Evolutionary conservation across 2,888 invertebrate genomes (phyloP), one percentile per base, ranked within the genome.

Genomic region (Muschampia plurimacula): DNA sequence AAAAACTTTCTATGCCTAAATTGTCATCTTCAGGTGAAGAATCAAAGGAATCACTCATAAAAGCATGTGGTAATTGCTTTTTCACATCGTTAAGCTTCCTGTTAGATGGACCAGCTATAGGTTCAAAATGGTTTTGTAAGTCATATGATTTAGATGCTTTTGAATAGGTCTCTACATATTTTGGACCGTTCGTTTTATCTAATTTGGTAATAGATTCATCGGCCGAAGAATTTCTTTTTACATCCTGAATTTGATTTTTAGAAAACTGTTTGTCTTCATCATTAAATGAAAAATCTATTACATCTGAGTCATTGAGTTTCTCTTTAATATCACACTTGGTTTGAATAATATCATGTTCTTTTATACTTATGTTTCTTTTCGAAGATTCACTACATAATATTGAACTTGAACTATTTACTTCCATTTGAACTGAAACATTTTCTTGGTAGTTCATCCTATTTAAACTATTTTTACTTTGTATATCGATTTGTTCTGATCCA

Each of bases 1-100:
- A 93, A 82, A 93, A 94, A 78, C 93, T 94, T 76, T 85, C 79
- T 74, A 94, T 92, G 36, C 91, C 93, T 74, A 79, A 52, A 49
- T 72, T 75, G 75, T 85, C 83, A 79, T 82, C 83, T 69, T 91
- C 89, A 67, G 83, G 80, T 6, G 90, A 87, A 9, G 89, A 89
- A 63, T 88, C 84, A 32, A 77, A 80, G 5, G 85, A 84, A 74
- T 88, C 84, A 77, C 81, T 80, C 41, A 72, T 28, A 41, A 60
- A 39, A 39, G 57, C n/a, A 44, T 10, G 32, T 39, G 67, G 39
- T 10, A 52, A 62, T 32, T 36, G 36, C 10, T 10, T 67, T 39
- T 62, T 62, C 12, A 44, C 7, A 8, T 67, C 28, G 8, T 22
- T 28, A 12, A 52, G 10, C 5, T 72, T 60, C 13, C 8, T 64